These are phyloP conservation scores for Drosophila nr. fundita DNA, from an alignment of 2,888 invertebrate species.

Conservation along the genomic window DNA sequence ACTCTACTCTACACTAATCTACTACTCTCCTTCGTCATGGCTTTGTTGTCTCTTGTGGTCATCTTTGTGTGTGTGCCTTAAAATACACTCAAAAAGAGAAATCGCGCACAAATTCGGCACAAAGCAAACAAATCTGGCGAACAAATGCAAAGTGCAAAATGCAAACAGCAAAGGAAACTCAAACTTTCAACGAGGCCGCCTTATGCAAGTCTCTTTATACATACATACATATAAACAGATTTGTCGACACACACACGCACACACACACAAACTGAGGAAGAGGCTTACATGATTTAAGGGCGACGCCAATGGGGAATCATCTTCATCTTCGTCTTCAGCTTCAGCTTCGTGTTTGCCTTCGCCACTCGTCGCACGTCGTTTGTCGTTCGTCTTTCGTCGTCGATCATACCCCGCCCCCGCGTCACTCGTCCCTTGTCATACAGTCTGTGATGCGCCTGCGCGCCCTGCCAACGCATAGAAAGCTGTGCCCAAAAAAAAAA, in stretches of 20 bases:
- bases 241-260: conserved; percentile 9
- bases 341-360: not conserved
- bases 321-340: not conserved
- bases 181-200: conserved; percentile 36
- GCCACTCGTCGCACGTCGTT: conserved; percentile 1
- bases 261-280: not conserved
- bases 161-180: conserved; percentile 21
- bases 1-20: not conserved
- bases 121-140: conserved; percentile 30
- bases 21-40: not conserved
- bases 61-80: not conserved
- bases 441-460: conserved; percentile 16
- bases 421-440: not conserved
- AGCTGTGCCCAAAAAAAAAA: conserved; percentile 42
- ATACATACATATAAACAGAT: conserved; percentile 1
- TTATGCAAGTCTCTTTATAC: conserved; percentile 1
- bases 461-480: conserved; percentile 45
- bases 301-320: conserved; percentile 42
- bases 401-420: not conserved
- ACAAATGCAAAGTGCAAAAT: conserved; percentile 33
- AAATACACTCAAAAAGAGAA: conserved; percentile 41
- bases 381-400: not conserved
- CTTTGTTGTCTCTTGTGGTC: conserved; percentile 1
- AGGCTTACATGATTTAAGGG: conserved; percentile 51
- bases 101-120: conserved; percentile 31